Conservation (phyloP, 2,888 invertebrate genomes). For the Sycophila texana region DNA sequence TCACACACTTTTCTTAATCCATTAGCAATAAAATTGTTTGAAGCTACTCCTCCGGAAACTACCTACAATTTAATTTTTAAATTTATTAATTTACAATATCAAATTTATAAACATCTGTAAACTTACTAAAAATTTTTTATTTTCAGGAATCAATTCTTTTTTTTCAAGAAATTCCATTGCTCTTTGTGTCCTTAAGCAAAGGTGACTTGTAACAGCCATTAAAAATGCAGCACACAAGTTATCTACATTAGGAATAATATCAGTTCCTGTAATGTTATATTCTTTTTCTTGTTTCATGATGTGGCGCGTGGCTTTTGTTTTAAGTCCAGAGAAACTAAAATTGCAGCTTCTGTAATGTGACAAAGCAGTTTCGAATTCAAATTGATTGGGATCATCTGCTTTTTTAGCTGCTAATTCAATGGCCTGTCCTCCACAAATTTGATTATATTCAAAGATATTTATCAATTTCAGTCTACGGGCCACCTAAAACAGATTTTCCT, state of each 20-base stretch:
- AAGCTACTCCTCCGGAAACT: constrained; percentile 97
- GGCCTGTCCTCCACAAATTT: constrained; percentile 88
- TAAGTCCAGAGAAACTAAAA: constrained; percentile 93
- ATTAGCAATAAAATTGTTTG: constrained; percentile 88
- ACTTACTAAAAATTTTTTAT: constrained; percentile 79
- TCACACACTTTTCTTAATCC: constrained; percentile 83
- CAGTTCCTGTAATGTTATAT: constrained; percentile 81
- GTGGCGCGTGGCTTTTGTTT: constrained; percentile 79
- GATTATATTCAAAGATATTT: constrained; percentile 85
- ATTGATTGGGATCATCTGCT: constrained; percentile 81
- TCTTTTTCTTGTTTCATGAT: constrained; percentile 80
- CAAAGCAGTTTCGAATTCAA: constrained; percentile 83
- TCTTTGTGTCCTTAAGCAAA: constrained; percentile 89
- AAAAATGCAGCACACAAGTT: constrained; percentile 94
- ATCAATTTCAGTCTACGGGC: constrained; percentile 89
- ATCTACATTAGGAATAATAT: constrained; percentile 83
- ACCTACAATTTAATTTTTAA: constrained; percentile 77
- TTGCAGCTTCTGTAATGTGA: constrained; percentile 85
- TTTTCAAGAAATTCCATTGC: constrained; percentile 85
- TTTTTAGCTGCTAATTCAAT: constrained; percentile 87
- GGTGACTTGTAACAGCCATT: constrained; percentile 84
- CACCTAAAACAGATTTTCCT: constrained; percentile 75
- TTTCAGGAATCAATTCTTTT: constrained; percentile 79
- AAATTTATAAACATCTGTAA: not conserved
- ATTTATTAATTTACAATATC: constrained; percentile 11